Evolutionary conservation across 2,888 invertebrate species (phyloP).

Genomic region (Pseudococcus jackbeardsleyi): DNA sequence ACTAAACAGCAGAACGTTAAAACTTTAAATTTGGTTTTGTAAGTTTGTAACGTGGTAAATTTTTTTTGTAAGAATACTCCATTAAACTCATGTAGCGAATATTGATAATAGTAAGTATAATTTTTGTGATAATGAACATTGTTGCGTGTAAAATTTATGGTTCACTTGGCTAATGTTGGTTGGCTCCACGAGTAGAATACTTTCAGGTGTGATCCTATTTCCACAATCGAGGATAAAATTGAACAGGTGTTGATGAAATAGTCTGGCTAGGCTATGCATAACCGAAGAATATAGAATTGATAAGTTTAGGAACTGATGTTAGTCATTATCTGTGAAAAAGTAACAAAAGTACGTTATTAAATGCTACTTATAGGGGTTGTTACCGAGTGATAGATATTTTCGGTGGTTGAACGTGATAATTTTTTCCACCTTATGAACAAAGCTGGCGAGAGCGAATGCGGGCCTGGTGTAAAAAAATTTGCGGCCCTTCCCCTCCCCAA

Average conservation of each 20-base stretch:
- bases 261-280: neutral
- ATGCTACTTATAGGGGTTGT: slow-evolving; percentile 52
- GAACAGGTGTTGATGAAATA: slow-evolving; percentile 39
- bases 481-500: no score
- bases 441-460: no score
- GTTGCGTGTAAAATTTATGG: slow-evolving; percentile 6
- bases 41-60: no score
- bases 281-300: neutral
- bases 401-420: slow-evolving; percentile 41
- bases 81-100: neutral
- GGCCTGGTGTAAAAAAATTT: no score
- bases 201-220: slow-evolving; percentile 13
- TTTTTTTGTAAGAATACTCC: no score
- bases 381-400: slow-evolving; percentile 23
- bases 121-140: slow-evolving; percentile 9
- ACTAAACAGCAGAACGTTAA: no score
- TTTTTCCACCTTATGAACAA: neutral
- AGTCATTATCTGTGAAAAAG: slow-evolving; percentile 15
- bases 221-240: neutral
- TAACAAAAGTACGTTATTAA: slow-evolving; percentile 49
- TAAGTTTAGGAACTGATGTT: slow-evolving; percentile 9
- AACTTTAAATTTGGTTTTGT: no score
- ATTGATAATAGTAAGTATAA: neutral
- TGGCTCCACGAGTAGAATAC: neutral
- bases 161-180: slow-evolving; percentile 39